Evolutionary conservation across 2,888 invertebrate species (phyloP).

Genomic region (Polyommatus icarus): DNA sequence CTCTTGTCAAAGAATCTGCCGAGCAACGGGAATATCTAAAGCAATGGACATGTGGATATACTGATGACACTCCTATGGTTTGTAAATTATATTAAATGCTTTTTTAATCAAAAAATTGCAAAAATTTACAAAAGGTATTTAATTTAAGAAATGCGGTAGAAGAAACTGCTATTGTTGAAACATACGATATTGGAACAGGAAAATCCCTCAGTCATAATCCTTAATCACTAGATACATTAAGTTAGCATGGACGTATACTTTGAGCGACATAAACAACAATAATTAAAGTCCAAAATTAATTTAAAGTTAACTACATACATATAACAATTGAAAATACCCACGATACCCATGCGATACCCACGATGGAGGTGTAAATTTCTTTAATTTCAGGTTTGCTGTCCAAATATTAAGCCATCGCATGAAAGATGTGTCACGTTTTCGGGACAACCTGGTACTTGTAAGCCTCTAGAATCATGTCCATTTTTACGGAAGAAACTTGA

Average conservation of each 20-base stretch:
- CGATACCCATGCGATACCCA: too few species aligned
- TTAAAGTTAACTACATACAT: background rate
- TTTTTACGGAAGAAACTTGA: constrained; percentile 46
- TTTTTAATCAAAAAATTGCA: background rate
- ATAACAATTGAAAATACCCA: too few species aligned
- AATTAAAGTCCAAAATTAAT: background rate
- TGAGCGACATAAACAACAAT: background rate
- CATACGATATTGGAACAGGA: background rate
- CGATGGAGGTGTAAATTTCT: background rate
- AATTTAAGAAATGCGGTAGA: background rate
- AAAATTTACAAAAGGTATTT: background rate
- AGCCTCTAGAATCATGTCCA: constrained; percentile 50
- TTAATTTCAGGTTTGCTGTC: constrained; percentile 56
- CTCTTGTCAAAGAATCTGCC: constrained; percentile 47
- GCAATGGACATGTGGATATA: constrained; percentile 58
- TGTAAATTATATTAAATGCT: background rate
- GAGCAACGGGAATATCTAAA: constrained; percentile 63
- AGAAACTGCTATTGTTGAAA: background rate
- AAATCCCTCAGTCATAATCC: background rate
- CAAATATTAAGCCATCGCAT: constrained; percentile 30
- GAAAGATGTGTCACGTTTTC: constrained; percentile 52
- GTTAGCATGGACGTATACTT: background rate
- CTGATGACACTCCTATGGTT: constrained; percentile 53
- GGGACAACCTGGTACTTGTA: constrained; percentile 51
- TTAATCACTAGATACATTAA: background rate